These are phyloP conservation scores for Lithobates sylvaticus DNA, from an alignment of 2,797 vertebrate species.

Conservation along the genomic window DNA sequence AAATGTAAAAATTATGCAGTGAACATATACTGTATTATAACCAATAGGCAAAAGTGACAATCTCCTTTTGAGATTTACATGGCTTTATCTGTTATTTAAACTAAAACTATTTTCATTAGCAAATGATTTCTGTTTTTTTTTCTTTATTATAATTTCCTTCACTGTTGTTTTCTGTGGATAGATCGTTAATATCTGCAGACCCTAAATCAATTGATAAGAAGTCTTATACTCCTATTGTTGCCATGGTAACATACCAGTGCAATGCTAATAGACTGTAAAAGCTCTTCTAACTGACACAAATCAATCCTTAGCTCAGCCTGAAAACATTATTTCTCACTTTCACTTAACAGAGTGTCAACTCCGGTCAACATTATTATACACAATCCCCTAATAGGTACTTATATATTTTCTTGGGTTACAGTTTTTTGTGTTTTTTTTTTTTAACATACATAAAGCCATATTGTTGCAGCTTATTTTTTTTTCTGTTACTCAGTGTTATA, in stretches of 20 bases:
- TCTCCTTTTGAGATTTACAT: background rate
- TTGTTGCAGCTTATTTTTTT: no score
- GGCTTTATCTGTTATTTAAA: background rate
- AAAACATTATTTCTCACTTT: constrained; percentile 3
- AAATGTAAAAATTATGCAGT: no score
- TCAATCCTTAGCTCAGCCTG: background rate
- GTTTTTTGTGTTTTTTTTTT: no score
- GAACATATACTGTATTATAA: background rate
- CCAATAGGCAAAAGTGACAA: background rate
- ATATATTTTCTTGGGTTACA: background rate
- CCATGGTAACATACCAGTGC: constrained; percentile 9
- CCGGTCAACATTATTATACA: background rate
- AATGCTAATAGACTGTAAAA: constrained; percentile 20
- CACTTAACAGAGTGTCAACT: background rate
- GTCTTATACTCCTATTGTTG: constrained; percentile 7
- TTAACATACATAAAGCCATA: no score
- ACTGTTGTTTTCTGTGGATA: constrained; percentile 4
- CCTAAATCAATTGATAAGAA: constrained; percentile 33
- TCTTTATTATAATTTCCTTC: background rate
- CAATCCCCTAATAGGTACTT: background rate
- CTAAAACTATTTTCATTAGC: background rate
- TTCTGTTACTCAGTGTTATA: no score
- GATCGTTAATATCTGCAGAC: background rate
- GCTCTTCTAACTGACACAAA: background rate
- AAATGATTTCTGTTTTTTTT: background rate